Base-by-base conservation (phyloP, 1,140 invertebrate species). In the Pinna nobilis region DNA sequence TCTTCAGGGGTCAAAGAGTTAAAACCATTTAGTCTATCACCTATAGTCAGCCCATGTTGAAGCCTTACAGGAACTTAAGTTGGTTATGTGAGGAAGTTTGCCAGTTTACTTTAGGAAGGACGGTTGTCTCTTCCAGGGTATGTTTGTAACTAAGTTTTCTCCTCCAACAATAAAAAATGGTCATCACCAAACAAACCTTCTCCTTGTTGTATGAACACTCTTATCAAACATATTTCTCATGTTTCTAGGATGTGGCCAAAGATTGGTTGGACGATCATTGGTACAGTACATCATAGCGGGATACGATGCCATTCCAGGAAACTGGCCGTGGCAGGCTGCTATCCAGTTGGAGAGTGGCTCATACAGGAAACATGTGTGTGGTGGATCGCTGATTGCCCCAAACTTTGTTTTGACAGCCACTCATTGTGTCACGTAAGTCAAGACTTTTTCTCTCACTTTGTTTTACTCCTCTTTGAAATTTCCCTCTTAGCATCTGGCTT, bases 331-430 rank as follows among this genome's bases (percentile, higher is more conserved):
- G 86, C 69, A 80, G 49, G 82, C 78, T 20, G 82, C 81, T 28
- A 23, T 87, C 49, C 66, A 75, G 25, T 7, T 74, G 30, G 37
- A 65, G 7, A 18, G 9, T 47, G 49, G 70, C 3, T 68, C 72
- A 55, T 57, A 77, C 7, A 84, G 82, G 4, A 59, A 80, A 18
- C 87, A 85, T 37, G 87, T 95, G 2, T 96, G 95, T 83, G 94
- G 94, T 7, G 95, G 93, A 53, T 93, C 92, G 2, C 92, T 96
- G 55, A 92, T 96, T 47, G 89, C 92, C 61, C 89, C 90, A 4
- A 91, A 93, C 80, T 93, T 93, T 33, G 92, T 96, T 4, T 77
- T 95, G 1, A 95, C 95, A 1, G 91, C 94, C 5, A 94, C 94
- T 51, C 92, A 94, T 82, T 96, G 95, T 85, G 49, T 85, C n/a